Evolutionary conservation across 2,888 invertebrate species (phyloP).

Genomic region (Venusia cambrica): DNA sequence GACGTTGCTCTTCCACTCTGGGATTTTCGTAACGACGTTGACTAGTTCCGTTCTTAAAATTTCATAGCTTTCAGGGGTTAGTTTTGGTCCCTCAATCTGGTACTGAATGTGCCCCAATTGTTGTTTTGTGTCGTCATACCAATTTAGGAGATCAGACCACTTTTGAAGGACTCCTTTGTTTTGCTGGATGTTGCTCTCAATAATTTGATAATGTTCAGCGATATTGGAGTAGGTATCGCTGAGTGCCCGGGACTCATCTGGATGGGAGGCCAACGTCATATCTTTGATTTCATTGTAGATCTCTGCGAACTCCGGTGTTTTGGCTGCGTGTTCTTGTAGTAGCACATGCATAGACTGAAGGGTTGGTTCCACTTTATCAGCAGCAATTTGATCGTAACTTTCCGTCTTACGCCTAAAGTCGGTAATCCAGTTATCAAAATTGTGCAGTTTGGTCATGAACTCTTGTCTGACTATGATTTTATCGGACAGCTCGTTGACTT

Average conservation of each 20-base stretch:
- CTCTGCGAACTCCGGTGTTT: constrained; percentile 87
- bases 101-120: constrained; percentile 90
- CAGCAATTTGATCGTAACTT: constrained; percentile 89
- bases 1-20: constrained; percentile 86
- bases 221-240: constrained; percentile 88
- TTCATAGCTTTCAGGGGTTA: constrained; percentile 85
- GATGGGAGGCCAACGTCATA: constrained; percentile 85
- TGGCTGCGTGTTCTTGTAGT: constrained; percentile 92
- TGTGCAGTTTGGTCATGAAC: constrained; percentile 88
- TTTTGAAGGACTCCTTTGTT: constrained; percentile 89
- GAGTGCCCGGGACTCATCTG: constrained; percentile 86
- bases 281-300: constrained; percentile 92
- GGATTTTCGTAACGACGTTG: constrained; percentile 83
- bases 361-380: constrained; percentile 89
- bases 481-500: constrained; percentile 90
- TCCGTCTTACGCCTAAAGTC: constrained; percentile 86
- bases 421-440: constrained; percentile 90
- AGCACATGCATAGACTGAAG: constrained; percentile 90
- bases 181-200: constrained; percentile 87
- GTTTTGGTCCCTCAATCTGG: constrained; percentile 88
- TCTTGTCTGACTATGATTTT: constrained; percentile 91
- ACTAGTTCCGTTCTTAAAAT: constrained; percentile 86
- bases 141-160: constrained; percentile 91
- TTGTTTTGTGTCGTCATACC: constrained; percentile 89
- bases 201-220: constrained; percentile 87